Evolutionary conservation across 2,888 invertebrate genomes (phyloP), one percentile per base, ranked within the genome.

Genomic region (Gandaritis pyraliata): DNA sequence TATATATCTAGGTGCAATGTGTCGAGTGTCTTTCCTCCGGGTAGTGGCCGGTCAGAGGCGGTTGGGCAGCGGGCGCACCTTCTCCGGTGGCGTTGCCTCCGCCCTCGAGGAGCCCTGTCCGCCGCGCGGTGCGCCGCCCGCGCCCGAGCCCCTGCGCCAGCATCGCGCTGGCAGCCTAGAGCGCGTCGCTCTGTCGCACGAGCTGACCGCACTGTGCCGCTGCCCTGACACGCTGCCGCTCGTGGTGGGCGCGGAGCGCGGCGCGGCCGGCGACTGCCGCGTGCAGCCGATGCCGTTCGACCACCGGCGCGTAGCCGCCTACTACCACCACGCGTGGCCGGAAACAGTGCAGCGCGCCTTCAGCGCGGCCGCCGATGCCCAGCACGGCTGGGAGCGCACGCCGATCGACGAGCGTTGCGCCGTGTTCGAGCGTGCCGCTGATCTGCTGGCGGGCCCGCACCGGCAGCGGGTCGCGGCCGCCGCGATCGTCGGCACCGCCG

Each of bases 401-500:
- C 96, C 98, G 0, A 88, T 98, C 23, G 93, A 94, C 55, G 96
- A 98, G 62, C 95, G 98, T 58, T 97, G 29, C 93, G 94, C 61
- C 10, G 96, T 98, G 74, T 97, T 97, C 95, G 93, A 96, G 51
- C 94, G 93, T 71, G 99, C 99, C 12, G 98, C 98, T 0, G 96
- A 97, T 73, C 85, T 99, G 69, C 97, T 98, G 95, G 96, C 97
- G 0, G 95, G 95, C 10, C 95, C 96, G 77, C 97, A 98, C 88
- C 94, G 99, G 55, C 96, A 97, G 84, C 94, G 95, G 51, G 90
- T 99, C 60, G 97, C 99, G 87, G 98, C 99, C 0, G 95, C 99
- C 0, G 99, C 99, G 6, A 98, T 99, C 98, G 92, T 99, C 56
- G 99, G 99, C 0, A 99, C 99, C 88, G 94, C 96, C 8, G 99